phyloP scores from a whole-genome alignment of 2,888 invertebrate species.

The Synergus japonicus region DNA sequence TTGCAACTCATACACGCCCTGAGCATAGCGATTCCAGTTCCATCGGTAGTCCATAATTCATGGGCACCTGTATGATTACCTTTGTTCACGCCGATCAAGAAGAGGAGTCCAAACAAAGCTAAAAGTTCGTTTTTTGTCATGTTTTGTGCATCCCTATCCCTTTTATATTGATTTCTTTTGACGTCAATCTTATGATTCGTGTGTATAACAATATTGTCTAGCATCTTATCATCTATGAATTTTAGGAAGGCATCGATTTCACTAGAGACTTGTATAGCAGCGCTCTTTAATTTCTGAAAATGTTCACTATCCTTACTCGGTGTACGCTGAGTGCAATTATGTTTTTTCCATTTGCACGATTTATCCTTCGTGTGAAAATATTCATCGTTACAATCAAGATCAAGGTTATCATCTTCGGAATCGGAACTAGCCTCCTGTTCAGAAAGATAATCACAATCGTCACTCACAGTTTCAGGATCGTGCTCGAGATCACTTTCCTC shows the following conservation, averaged over 20 bases:
- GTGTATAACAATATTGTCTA: slow-evolving; percentile 32
- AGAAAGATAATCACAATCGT: slow-evolving; percentile 19
- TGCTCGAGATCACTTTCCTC: slow-evolving; percentile 5
- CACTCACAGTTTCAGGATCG: neutral
- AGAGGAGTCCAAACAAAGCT: slow-evolving; percentile 57
- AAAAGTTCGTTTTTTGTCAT: slow-evolving; percentile 54
- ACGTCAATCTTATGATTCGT: slow-evolving; percentile 32
- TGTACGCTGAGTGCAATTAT: neutral
- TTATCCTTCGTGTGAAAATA: neutral
- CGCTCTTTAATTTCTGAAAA: slow-evolving; percentile 2
- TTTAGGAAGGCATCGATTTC: slow-evolving; percentile 38
- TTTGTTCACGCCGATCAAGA: slow-evolving; percentile 44
- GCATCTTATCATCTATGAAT: slow-evolving; percentile 42
- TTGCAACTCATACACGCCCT: slow-evolving; percentile 46
- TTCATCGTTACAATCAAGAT: neutral
- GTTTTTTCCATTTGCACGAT: slow-evolving; percentile 1
- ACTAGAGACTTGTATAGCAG: slow-evolving; percentile 32
- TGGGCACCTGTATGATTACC: slow-evolving; percentile 40
- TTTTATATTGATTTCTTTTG: slow-evolving; percentile 49
- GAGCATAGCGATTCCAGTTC: slow-evolving; percentile 45
- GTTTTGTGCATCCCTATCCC: slow-evolving; percentile 59
- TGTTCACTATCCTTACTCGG: neutral
- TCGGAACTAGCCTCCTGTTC: slow-evolving; percentile 4
- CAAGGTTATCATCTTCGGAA: slow-evolving; percentile 8
- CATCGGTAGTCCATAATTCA: slow-evolving; percentile 49